Conservation (phyloP, 2,113 vertebrate genomes). For the Papio anubis region DNA sequence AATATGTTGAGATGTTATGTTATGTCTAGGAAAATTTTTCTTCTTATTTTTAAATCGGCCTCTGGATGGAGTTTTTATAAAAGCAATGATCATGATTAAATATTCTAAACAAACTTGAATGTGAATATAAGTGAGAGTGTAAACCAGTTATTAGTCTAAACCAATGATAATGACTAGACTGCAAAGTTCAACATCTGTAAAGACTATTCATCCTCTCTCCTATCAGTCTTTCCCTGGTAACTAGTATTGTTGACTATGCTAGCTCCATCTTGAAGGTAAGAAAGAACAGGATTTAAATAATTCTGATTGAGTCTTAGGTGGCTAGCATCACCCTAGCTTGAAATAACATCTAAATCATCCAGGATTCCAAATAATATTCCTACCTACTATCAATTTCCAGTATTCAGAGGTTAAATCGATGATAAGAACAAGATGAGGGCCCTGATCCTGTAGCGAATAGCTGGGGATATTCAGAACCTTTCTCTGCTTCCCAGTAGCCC, state of each 20-base stretch:
- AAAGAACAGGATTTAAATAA: background rate
- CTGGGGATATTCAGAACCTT: background rate
- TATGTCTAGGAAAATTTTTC: background rate
- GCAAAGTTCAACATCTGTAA: background rate
- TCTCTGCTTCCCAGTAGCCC: background rate
- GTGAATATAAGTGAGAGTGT: background rate
- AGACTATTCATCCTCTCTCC: background rate
- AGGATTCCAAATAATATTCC: background rate
- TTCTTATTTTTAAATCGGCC: background rate
- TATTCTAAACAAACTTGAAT: slow-evolving; percentile 26
- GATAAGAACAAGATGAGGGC: background rate
- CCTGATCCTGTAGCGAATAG: background rate
- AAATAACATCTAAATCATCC: background rate
- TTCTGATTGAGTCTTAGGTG: background rate
- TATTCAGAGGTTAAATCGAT: background rate
- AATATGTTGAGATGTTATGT: background rate
- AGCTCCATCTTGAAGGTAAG: accelerated
- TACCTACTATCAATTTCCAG: background rate
- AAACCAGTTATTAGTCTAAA: background rate
- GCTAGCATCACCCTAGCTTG: background rate
- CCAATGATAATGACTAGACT: background rate
- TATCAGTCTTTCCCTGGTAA: background rate
- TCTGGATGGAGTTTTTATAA: background rate
- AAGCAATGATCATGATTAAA: background rate
- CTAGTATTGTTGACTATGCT: background rate